A percentile compares a stretch with the other conserved stretches of the same genome.
Conservation (phyloP, 2,888 invertebrate species). For the Hypselothyrea guttata region DNA sequence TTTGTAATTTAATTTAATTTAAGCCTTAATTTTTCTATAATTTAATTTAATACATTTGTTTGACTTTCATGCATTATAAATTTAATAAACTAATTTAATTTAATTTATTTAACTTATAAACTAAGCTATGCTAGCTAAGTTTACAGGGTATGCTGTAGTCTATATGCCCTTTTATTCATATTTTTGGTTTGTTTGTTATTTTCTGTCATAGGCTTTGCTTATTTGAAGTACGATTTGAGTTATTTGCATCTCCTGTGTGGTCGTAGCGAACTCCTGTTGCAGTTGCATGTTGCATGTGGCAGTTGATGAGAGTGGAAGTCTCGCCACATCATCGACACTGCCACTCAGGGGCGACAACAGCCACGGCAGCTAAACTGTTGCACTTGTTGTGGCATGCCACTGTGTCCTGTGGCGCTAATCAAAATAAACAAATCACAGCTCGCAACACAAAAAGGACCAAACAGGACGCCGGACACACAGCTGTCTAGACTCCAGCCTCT, state of each 20-base stretch:
- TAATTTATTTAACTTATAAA: too few relatives aligned
- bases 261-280: constrained; percentile 24
- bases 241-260: constrained; percentile 61
- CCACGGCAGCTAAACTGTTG: constrained; percentile 48
- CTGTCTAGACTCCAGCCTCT: constrained; percentile 52
- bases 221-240: constrained; percentile 64
- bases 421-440: constrained; percentile 35
- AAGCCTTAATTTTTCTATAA: too few relatives aligned
- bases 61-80: too few relatives aligned
- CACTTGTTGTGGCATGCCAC: constrained; percentile 33
- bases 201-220: constrained; percentile 57
- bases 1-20: too few relatives aligned
- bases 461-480: constrained; percentile 12
- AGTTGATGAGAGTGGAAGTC: not conserved
- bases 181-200: constrained; percentile 14
- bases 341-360: constrained; percentile 53
- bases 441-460: constrained; percentile 22
- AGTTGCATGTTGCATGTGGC: constrained; percentile 3
- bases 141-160: not conserved
- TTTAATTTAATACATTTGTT: too few relatives aligned
- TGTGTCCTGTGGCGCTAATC: constrained; percentile 62
- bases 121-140: too few relatives aligned
- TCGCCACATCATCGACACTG: constrained; percentile 5
- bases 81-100: too few relatives aligned
- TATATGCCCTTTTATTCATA: not conserved